Percentiles rank a stretch among this genome's conserved stretches.
Conservation (phyloP, 2,888 invertebrate species). For the Dasysyrphus tricinctus region DNA sequence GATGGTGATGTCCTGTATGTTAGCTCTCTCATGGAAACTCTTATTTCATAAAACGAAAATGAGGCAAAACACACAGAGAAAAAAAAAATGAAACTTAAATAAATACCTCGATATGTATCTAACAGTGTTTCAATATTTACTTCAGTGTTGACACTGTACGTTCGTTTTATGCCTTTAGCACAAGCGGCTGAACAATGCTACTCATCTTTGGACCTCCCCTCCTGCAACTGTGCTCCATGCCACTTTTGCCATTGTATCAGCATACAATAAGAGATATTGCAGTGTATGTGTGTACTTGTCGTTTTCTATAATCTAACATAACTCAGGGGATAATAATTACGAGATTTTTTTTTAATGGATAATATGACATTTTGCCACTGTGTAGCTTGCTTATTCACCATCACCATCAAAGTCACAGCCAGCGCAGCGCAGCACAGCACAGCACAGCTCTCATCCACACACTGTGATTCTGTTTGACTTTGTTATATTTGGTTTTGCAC, state of each 20-base stretch:
- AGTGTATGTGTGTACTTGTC: background rate
- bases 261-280: constrained; percentile 6
- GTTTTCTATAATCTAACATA: constrained; percentile 59
- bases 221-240: background rate
- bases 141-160: constrained; percentile 58
- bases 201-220: background rate
- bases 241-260: constrained; percentile 1
- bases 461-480: constrained; percentile 62
- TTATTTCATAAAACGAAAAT: constrained; percentile 8
- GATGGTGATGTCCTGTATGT: background rate
- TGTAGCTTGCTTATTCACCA: constrained; percentile 33
- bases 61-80: background rate
- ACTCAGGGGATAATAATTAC: constrained; percentile 69
- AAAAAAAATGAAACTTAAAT: constrained; percentile 33
- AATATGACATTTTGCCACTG: constrained; percentile 62
- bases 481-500: constrained; percentile 53
- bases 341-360: constrained; percentile 37
- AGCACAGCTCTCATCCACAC: background rate
- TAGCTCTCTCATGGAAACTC: constrained; percentile 29
- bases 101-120: constrained; percentile 21
- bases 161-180: constrained; percentile 41
- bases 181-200: constrained; percentile 38
- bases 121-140: constrained; percentile 61
- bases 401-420: background rate
- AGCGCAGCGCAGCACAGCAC: background rate